Evolutionary conservation across 2,888 invertebrate genomes (phyloP), one percentile per base, ranked within the genome.

Genomic region (Schrankia costaestrigalis): DNA sequence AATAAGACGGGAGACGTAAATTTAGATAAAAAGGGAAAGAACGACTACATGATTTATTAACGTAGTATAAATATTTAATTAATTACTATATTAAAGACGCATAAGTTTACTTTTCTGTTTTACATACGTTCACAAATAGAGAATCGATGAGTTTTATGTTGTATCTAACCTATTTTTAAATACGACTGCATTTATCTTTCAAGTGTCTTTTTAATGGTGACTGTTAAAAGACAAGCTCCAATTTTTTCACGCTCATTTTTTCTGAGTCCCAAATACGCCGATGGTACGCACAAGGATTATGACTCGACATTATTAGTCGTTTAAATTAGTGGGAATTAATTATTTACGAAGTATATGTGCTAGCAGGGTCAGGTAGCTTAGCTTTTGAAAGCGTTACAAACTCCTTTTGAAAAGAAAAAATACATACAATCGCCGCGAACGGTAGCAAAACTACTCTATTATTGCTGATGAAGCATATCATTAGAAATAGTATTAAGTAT

Each of bases 391-490:
- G 11, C 38, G 31, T 31, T 33, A 56, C 60, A 70, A 70, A 63
- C 64, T 46, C 63, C 55, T 56, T 67, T 63, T 44, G 33, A 37
- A 54, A 13, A 38, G 45, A 56, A 68, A 74, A 74, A 67, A 58
- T 46, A 46, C 53, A n/a, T 36, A 66, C 53, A 65, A 70, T 61
- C 61, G 58, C 45, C 60, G 65, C 66, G 69, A 79, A 79, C 87
- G 78, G 87, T 87, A 87, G 87, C 87, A 71, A 71, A 71, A 69
- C 60, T 72, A 71, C 69, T 72, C 56, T 67, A 80, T 80, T 79
- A 74, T 78, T 68, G 52, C 41, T 63, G 65, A 75, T 72, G 68
- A 67, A 66, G 64, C 82, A 76, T 84, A 63, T 71, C 82, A 70
- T 58, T 72, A 71, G 76, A 71, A 78, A 80, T 73, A 78, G 77